Conservation (phyloP, 1,140 invertebrate genomes). For the Melipona quadrifasciata region DNA sequence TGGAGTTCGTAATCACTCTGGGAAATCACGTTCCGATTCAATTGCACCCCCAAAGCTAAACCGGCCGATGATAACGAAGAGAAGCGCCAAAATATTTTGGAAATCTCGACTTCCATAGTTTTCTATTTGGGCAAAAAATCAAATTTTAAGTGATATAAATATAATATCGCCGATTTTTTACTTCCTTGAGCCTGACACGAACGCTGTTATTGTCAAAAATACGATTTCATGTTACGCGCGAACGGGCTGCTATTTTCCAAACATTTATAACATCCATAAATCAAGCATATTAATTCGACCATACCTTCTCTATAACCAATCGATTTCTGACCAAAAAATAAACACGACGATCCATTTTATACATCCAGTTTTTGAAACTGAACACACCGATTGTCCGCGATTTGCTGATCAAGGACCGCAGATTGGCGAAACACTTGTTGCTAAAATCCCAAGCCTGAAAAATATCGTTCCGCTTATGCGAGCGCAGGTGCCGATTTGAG, state of each 20-base stretch:
- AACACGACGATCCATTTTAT: neutral
- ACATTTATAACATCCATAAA: neutral
- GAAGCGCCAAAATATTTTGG: too few relatives aligned
- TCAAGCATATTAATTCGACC: neutral
- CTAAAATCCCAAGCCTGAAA: neutral
- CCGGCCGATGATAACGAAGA: too few relatives aligned
- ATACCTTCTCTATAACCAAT: neutral
- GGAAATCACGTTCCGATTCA: neutral
- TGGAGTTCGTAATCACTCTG: neutral
- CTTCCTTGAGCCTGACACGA: neutral
- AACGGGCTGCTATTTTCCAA: neutral
- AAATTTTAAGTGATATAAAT: neutral
- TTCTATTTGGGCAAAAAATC: too few relatives aligned
- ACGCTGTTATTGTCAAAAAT: neutral
- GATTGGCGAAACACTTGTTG: slow-evolving; percentile 22
- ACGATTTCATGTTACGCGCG: neutral
- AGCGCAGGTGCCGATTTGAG: neutral
- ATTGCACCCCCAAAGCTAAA: neutral
- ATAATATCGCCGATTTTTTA: neutral
- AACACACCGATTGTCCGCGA: neutral
- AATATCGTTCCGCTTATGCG: neutral
- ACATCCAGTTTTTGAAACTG: neutral
- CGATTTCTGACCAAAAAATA: neutral
- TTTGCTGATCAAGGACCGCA: neutral
- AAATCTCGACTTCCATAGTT: neutral